These are phyloP conservation scores for Chiloscyllium punctatum DNA, from an alignment of 2,797 vertebrate genomes.

Conservation along the genomic window DNA sequence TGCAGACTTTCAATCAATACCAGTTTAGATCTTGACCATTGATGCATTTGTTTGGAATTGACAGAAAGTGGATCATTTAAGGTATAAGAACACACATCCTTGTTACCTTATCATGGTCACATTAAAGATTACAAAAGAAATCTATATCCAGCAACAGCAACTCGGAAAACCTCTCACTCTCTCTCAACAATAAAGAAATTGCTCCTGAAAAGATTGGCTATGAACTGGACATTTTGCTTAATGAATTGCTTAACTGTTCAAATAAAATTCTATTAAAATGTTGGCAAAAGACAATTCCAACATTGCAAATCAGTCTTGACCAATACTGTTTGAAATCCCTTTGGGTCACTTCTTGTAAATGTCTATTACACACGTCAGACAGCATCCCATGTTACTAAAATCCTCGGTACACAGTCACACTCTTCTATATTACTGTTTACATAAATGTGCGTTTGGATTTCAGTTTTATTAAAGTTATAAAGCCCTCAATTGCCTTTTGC, in stretches of 20 bases:
- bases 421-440: conserved; percentile 45
- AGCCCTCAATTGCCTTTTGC: conserved; percentile 61
- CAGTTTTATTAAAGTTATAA: conserved; percentile 52
- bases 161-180: neutral
- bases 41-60: neutral
- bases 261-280: neutral
- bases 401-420: conserved; percentile 26
- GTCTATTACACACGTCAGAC: conserved; percentile 13
- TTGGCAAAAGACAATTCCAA: conserved; percentile 22
- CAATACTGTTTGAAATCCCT: conserved; percentile 29
- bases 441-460: conserved; percentile 38
- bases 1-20: neutral
- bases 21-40: neutral
- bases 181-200: neutral
- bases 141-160: neutral
- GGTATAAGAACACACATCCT: neutral
- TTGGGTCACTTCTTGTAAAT: conserved; percentile 12
- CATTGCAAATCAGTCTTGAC: conserved; percentile 18
- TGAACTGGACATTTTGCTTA: neutral
- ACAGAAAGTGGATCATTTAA: neutral
- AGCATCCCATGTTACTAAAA: conserved; percentile 29
- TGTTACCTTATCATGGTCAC: neutral
- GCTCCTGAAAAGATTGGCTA: neutral
- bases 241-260: conserved; percentile 28
- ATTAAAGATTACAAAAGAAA: neutral